Base-by-base conservation (phyloP, 2,113 vertebrate species). In the Podarcis muralis region DNA sequence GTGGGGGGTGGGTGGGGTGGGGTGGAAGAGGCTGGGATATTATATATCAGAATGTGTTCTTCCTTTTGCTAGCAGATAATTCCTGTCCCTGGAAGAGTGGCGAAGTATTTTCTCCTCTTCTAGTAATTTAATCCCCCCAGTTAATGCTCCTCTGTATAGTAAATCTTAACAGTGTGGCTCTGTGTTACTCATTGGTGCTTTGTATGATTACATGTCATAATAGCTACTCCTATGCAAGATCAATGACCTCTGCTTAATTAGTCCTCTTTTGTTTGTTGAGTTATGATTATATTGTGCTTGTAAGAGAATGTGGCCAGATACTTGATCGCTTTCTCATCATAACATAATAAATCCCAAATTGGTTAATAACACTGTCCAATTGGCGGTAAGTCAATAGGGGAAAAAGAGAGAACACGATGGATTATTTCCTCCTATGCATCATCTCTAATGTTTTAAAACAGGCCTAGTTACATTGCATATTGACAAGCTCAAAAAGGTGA, bases 241-340 rank as follows among this genome's bases (percentile, higher is more conserved):
- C 90, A 93, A 93, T 92, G 92, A 91, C 88, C 18, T 48, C 76
- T 85, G 90, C 92, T 92, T 90, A 91, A 93, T 89, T 84, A 88
- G 89, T 89, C 80, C 87, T 92, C 93, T 94, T 94, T 96, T 84
- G 74, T 93, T 57, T 92, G 53, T 93, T 96, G 89, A 93, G 74
- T 89, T 93, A 37, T 95, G 69, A 87, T 75, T 48, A 48, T 93
- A 93, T 90, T 88, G 83, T 87, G 88, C 86, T 90, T 92, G 87
- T 88, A 88, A 78, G 91, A 80, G 90, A 74, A 35, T 92, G 93
- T 90, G 88, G 72, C 85, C 82, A 91, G 89, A 94, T 93, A 93
- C 81, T 93, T 82, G 82, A 83, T 65, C 0, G 32, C 84, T 91
- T 69, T 86, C 32, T 77, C 59, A 66, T n/a, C 27, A 68, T 68